These are phyloP conservation scores for Eira barbara DNA, from an alignment of 2,113 vertebrate species.

Conservation along the genomic window DNA sequence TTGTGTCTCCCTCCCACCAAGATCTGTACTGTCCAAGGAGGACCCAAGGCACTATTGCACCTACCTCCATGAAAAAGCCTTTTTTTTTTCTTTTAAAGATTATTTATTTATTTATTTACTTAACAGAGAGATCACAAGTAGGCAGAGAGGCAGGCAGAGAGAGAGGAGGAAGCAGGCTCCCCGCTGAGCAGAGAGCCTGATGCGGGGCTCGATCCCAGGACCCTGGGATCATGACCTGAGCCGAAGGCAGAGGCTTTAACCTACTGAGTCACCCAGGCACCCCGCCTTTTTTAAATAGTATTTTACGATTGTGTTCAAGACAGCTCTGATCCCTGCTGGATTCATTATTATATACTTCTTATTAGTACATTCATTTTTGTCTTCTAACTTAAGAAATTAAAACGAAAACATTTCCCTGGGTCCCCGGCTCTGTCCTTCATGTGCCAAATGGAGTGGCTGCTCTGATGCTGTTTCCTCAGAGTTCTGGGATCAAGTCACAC, in stretches of 20 bases:
- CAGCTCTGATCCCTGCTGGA: neutral
- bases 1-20: too few relatives aligned
- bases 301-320: neutral
- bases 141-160: too few relatives aligned
- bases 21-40: fast-evolving
- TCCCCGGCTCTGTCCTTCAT: neutral
- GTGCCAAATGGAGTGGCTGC: fast-evolving
- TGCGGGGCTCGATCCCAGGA: too few relatives aligned
- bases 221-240: too few relatives aligned
- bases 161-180: too few relatives aligned
- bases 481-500: neutral
- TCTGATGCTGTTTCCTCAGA: neutral
- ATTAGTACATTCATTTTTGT: neutral
- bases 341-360: neutral
- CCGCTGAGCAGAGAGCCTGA: too few relatives aligned
- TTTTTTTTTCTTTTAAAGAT: neutral
- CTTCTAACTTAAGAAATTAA: neutral
- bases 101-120: too few relatives aligned
- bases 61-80: neutral
- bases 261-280: too few relatives aligned
- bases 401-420: neutral
- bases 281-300: neutral
- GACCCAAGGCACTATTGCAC: neutral
- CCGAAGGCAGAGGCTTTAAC: too few relatives aligned
- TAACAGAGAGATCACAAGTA: too few relatives aligned